Conservation (phyloP, 2,113 vertebrate species). For the Cacatua alba region DNA sequence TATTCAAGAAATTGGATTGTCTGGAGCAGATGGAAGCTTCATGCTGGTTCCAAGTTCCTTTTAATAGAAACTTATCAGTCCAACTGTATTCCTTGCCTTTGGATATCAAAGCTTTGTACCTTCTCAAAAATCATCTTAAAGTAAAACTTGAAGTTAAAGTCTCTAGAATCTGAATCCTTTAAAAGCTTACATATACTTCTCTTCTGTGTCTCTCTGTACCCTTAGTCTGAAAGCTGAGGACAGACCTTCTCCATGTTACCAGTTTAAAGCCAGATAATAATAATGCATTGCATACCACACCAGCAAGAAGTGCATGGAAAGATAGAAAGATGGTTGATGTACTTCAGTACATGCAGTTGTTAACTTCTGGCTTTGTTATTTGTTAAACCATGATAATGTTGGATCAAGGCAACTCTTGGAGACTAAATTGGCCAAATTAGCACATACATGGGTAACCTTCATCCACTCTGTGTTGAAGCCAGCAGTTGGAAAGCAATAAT, state of each 20-base stretch:
- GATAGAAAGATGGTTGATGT: neutral
- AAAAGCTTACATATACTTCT: neutral
- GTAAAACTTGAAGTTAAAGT: neutral
- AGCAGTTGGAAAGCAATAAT: neutral
- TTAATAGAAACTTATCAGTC: neutral
- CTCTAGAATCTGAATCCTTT: neutral
- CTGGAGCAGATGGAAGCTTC: neutral
- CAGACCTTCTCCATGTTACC: neutral
- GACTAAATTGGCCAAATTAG: neutral
- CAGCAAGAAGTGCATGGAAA: neutral
- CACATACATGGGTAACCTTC: neutral
- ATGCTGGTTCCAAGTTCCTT: neutral
- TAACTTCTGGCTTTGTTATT: neutral
- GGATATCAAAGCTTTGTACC: neutral
- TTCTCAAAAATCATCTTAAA: neutral
- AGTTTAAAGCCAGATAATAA: neutral
- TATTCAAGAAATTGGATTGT: neutral
- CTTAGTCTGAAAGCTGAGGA: neutral
- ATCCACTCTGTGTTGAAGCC: neutral
- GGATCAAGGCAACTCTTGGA: neutral
- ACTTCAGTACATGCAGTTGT: neutral
- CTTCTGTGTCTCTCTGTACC: neutral
- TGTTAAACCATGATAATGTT: neutral
- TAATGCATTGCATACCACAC: neutral
- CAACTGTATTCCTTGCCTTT: neutral